Base-by-base conservation (phyloP, 2,113 vertebrate genomes). In the Illadopsis cleaveri region DNA sequence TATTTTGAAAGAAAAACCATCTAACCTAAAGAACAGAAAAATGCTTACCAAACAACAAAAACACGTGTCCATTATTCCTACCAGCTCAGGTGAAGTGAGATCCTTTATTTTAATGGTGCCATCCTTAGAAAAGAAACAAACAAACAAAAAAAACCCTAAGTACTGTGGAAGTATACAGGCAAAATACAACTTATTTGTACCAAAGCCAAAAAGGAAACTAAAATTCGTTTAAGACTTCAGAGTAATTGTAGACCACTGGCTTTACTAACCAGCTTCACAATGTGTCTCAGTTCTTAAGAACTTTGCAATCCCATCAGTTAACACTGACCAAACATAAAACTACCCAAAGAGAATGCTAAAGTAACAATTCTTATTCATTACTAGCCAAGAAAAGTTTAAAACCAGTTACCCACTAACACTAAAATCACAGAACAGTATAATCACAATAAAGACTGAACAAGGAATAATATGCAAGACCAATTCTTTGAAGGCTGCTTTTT, bases 41-140 rank as follows among this genome's bases (percentile, higher is more conserved):
- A 94, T 64, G 93, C 98, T 98, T 97, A 99, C 99, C 99, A 99
- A 98, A 97, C 99, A 99, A 97, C 99, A 99, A 97, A 99, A 99
- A 97, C 99, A 99, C 0, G 99, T 99, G 97, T 99, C 99, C 97
- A 99, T 99, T 97, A 99, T 99, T 30, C 99, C 99, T 76, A 99
- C 98, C 37, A 99, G 98, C 93, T 99, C 99, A 60, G 99, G 99
- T 70, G 99, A 98, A 89, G 98, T 99, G 53, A 99, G 98, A 86
- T 99, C 99, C 97, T 99, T 99, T 96, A 99, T 99, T 98, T 99
- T 98, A 97, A 99, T 99, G 58, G 98, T 99, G 64, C 98, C 98
- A 97, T 99, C 99, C 99, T 99, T 96, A 50, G 68, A 83, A 79
- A 60, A 70, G 19, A 80, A 94, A 93, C 30, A 31, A 72, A 75